These are phyloP conservation scores for Regulus satrapa DNA, from an alignment of 2,113 vertebrate species.

Conservation along the genomic window DNA sequence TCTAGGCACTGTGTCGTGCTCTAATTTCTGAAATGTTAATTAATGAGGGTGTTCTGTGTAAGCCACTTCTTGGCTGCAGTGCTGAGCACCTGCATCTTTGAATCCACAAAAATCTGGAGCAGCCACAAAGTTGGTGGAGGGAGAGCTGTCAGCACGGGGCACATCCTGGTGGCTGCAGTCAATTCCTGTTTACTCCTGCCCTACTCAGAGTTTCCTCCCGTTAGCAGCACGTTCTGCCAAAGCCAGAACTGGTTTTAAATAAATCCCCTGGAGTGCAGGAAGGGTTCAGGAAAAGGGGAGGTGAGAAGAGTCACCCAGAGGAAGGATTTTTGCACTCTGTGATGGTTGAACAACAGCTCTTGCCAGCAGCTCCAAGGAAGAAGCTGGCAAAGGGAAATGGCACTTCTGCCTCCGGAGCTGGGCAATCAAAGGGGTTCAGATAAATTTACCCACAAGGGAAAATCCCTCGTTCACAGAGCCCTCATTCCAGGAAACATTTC, in stretches of 20 bases:
- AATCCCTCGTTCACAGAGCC: background rate
- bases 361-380: background rate
- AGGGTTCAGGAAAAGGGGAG: background rate
- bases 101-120: background rate
- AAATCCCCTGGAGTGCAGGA: background rate
- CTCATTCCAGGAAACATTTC: background rate
- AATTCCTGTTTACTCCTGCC: background rate
- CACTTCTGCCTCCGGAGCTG: background rate
- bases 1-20: background rate
- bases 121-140: background rate
- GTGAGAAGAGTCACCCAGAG: background rate
- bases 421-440: background rate
- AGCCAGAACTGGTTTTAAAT: background rate
- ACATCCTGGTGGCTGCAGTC: no score
- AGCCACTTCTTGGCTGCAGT: background rate
- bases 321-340: background rate
- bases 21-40: background rate
- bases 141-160: background rate
- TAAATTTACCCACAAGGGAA: background rate
- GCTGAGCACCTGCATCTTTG: background rate
- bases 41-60: background rate
- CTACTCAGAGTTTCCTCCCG: accelerated
- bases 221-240: background rate
- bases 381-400: background rate
- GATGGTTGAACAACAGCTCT: accelerated